Evolutionary conservation across 2,888 invertebrate species (phyloP).

Genomic region (Thecocarcelia acutangulata): DNA sequence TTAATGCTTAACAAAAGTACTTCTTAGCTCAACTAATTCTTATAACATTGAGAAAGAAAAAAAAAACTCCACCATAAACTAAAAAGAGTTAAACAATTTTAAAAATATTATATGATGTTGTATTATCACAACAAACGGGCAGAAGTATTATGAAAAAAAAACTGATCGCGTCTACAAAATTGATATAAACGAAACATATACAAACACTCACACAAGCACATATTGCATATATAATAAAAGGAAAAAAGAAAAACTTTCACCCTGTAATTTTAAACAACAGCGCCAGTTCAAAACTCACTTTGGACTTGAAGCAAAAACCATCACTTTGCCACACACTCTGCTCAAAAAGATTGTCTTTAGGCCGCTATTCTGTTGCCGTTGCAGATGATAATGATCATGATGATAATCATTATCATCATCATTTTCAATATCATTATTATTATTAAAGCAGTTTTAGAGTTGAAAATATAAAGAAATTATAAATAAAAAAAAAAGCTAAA

Average conservation of each 20-base stretch:
- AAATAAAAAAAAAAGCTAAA: constrained; percentile 21
- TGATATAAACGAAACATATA: not conserved
- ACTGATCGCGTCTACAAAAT: constrained; percentile 52
- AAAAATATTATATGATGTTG: constrained; percentile 42
- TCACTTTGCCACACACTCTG: constrained; percentile 31
- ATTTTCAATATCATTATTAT: too few species aligned
- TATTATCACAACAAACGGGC: constrained; percentile 32
- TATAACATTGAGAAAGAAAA: too few species aligned
- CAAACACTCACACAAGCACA: not conserved
- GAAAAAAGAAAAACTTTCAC: constrained; percentile 68
- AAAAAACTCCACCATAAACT: not conserved
- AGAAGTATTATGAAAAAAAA: constrained; percentile 53
- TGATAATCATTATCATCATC: too few species aligned
- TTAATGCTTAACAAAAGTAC: too few species aligned
- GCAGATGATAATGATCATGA: not conserved
- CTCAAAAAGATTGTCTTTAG: constrained; percentile 12
- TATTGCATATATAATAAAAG: constrained; percentile 28
- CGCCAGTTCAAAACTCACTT: not conserved
- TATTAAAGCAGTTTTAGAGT: constrained; percentile 12
- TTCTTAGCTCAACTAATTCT: not conserved
- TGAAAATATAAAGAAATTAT: constrained; percentile 6
- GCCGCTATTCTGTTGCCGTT: not conserved
- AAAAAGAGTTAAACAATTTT: constrained; percentile 38
- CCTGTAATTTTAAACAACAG: constrained; percentile 59
- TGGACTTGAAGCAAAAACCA: not conserved